A percentile compares a stretch with the other conserved stretches of the same genome.
phyloP scores from a whole-genome alignment of 2,888 invertebrate genomes.

The Pachliopta kotzebuea region DNA sequence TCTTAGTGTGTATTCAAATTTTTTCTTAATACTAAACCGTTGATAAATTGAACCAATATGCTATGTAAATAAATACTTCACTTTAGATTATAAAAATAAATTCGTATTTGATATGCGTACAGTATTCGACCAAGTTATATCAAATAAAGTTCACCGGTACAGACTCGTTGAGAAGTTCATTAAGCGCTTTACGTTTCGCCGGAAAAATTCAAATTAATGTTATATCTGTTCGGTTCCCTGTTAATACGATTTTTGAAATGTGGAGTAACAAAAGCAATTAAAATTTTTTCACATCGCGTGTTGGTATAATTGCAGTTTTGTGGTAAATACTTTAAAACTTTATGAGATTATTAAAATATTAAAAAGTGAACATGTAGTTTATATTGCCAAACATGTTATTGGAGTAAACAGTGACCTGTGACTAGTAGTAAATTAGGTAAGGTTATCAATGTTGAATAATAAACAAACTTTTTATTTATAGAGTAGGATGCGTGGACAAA shows the following conservation, averaged over 20 bases:
- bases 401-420: neutral
- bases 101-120: neutral
- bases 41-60: neutral
- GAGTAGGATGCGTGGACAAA: no score
- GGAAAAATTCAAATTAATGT: conserved; percentile 13
- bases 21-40: neutral
- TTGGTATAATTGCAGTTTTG: conserved; percentile 12
- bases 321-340: neutral
- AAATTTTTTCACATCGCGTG: conserved; percentile 19
- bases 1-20: no score
- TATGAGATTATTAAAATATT: neutral
- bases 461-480: no score
- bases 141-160: neutral
- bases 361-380: neutral
- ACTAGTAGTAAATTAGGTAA: no score
- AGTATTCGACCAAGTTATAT: neutral
- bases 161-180: neutral
- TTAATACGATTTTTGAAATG: conserved; percentile 14
- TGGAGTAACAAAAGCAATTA: conserved; percentile 23
- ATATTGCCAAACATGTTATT: neutral
- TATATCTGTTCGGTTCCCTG: conserved; percentile 8
- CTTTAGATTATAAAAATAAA: neutral
- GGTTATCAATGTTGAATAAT: no score
- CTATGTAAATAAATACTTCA: neutral
- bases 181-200: conserved; percentile 5